Conservation (phyloP, 2,888 invertebrate genomes). For the Drosophila ochracea region DNA sequence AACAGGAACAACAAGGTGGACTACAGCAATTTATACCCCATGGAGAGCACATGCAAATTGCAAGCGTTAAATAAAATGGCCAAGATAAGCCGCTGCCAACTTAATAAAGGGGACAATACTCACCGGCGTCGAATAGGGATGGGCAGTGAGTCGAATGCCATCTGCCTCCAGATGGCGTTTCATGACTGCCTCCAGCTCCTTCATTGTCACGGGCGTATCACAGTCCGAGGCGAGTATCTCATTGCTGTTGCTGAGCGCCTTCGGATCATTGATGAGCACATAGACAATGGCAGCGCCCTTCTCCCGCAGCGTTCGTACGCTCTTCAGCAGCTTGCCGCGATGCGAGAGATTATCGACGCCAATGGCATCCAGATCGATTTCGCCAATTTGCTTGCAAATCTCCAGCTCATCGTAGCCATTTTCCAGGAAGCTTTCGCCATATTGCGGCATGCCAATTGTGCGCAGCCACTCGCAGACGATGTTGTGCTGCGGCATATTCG, state of each 20-base stretch:
- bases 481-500: slow-evolving; percentile 86
- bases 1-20: slow-evolving; percentile 2
- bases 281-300: slow-evolving; percentile 97
- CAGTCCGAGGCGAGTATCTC: slow-evolving; percentile 85
- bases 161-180: slow-evolving; percentile 94
- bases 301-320: slow-evolving; percentile 93
- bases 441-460: slow-evolving; percentile 94
- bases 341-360: slow-evolving; percentile 94
- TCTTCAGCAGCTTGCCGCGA: slow-evolving; percentile 92
- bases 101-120: slow-evolving; percentile 85
- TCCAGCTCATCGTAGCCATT: slow-evolving; percentile 98
- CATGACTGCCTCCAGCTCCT: slow-evolving; percentile 90
- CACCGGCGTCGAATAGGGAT: slow-evolving; percentile 97
- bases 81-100: slow-evolving; percentile 62
- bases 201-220: slow-evolving; percentile 85
- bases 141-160: slow-evolving; percentile 93
- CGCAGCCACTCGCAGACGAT: slow-evolving; percentile 97
- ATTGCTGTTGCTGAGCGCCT: slow-evolving; percentile 86
- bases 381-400: slow-evolving; percentile 98
- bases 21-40: slow-evolving; percentile 43
- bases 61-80: slow-evolving; percentile 68
- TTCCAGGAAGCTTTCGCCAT: slow-evolving; percentile 97
- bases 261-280: slow-evolving; percentile 94
- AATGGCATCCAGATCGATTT: slow-evolving; percentile 97
- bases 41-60: slow-evolving; percentile 68